Evolutionary conservation across 2,797 vertebrate species (phyloP), one percentile per base, ranked within the genome.

Genomic region (Aulostomus chinensis): DNA sequence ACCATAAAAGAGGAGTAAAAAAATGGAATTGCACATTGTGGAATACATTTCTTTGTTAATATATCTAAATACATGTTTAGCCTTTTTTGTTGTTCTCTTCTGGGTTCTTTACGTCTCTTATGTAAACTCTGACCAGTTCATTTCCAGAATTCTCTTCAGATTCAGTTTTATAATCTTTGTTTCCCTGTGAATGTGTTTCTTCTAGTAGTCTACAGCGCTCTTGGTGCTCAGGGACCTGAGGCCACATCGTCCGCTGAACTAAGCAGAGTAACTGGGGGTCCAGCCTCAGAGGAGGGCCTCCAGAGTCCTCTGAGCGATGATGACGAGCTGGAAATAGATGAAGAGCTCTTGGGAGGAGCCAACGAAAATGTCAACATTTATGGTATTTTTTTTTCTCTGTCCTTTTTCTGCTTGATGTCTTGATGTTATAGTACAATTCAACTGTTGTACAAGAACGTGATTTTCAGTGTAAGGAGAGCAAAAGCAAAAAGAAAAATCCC

Each of bases 251-350:
- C 83, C 32, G 18, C 65, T 29, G 78, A 67, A 26, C 25, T 80
- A 38, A 51, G 50, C 12, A 67, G 39, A 43, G 83, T 72, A 41
- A 81, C 78, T 0, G 60, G 63, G 20, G 77, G 75, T 67, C 75
- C 81, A 11, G 63, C 83, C 67, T 87, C 88, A 0, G 86, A 83
- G 13, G 89, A 82, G 53, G 84, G 54, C 50, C 82, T 88, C 58
- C 82, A 60, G 45, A 61, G 12, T 18, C 57, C 28, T 1, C 18
- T 25, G 15, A 64, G 48, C 0, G 81, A 88, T 2, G 83, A 90
- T 25, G 76, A 83, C 0, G 83, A 85, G 16, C 18, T 55, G 38
- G 86, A 84, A 7, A 7, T 61, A 16, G 78, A 86, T 1, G 79
- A 81, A 3, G 71, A 87, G 0, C 56, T 65, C 7, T 87, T 83